Evolutionary conservation across 2,113 vertebrate genomes (phyloP).

Genomic region (Charadrius vociferus): DNA sequence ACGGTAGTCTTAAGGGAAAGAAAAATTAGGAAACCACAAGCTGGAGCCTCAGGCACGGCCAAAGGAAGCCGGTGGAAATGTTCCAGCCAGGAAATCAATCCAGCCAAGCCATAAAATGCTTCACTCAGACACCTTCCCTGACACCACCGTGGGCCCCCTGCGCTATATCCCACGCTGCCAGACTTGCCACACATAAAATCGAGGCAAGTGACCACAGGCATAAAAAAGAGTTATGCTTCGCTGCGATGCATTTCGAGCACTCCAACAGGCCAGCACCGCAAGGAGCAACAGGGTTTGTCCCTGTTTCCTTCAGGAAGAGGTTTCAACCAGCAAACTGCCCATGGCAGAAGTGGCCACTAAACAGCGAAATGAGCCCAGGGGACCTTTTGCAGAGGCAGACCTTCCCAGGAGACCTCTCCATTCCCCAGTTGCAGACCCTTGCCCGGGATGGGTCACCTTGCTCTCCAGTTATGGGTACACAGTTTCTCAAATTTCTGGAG

Average conservation of each 20-base stretch:
- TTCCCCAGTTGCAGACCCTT: background rate
- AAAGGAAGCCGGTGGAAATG: conserved; percentile 5
- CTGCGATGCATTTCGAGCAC: background rate
- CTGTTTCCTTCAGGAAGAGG: background rate
- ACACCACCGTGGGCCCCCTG: background rate
- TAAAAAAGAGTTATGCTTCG: conserved; percentile 47
- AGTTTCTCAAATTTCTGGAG: background rate
- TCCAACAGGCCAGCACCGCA: background rate
- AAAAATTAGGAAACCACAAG: conserved; percentile 52
- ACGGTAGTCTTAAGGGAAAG: background rate
- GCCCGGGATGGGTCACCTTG: background rate
- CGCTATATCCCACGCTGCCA: background rate
- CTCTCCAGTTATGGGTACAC: background rate
- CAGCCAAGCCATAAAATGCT: conserved; percentile 33
- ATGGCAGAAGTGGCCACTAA: background rate
- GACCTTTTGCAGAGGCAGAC: background rate
- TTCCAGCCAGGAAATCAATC: conserved; percentile 45
- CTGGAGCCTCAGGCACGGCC: background rate
- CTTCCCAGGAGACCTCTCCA: background rate
- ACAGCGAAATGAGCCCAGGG: background rate
- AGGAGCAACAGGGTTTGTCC: background rate
- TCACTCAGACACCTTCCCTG: conserved; percentile 23
- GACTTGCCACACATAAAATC: conserved; percentile 10
- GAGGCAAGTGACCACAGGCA: conserved; percentile 31
- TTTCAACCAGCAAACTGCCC: background rate